Conservation (phyloP, 2,113 vertebrate genomes). For the Elachura formosa region DNA sequence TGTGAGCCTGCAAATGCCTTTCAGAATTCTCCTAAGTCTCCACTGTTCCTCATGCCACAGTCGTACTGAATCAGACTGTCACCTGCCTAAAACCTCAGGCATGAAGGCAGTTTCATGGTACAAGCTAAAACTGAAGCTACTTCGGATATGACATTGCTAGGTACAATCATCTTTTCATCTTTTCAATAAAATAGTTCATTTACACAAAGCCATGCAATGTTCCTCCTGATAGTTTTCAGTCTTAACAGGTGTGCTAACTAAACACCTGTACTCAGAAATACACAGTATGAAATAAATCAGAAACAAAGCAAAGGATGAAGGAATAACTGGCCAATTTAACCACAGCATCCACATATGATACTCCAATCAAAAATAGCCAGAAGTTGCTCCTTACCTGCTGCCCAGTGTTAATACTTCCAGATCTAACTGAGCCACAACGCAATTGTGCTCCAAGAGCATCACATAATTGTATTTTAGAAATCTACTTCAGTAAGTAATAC, state of each 20-base stretch:
- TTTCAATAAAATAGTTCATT: neutral
- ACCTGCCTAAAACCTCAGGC: neutral
- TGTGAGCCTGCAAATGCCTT: neutral
- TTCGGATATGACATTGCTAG: neutral
- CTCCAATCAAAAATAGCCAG: fast-evolving
- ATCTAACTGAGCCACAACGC: neutral
- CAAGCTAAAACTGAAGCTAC: neutral
- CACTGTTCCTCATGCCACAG: neutral
- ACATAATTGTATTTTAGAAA: neutral
- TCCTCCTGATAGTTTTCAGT: neutral
- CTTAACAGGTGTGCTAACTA: neutral
- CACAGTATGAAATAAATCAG: neutral
- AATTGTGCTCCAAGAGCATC: neutral
- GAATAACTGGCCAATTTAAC: neutral
- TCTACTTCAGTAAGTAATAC: neutral
- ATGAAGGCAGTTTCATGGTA: neutral
- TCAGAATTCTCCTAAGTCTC: neutral
- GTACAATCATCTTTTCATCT: neutral
- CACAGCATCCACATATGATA: neutral
- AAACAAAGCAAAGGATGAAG: neutral
- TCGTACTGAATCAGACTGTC: neutral
- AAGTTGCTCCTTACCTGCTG: neutral
- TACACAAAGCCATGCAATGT: neutral
- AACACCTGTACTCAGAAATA: neutral
- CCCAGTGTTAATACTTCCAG: neutral